Conservation (phyloP, 2,113 vertebrate genomes). For the Rhipidura dahli region DNA sequence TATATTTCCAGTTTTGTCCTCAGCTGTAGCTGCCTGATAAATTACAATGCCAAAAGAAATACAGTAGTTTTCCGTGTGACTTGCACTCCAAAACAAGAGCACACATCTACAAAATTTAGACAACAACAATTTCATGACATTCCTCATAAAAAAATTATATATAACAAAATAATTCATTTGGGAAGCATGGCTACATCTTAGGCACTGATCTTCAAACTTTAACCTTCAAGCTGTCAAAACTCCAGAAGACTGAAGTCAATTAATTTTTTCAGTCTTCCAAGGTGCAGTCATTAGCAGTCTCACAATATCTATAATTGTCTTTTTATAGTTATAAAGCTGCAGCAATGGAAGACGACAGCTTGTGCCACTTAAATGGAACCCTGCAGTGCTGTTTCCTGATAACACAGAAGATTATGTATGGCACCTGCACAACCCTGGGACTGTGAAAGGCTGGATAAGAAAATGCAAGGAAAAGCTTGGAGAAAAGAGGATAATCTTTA, state of each 20-base stretch:
- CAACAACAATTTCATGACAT: not conserved
- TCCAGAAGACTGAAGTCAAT: not conserved
- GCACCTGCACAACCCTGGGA: not conserved
- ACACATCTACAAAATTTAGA: not conserved
- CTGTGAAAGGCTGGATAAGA: not conserved
- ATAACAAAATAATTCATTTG: not conserved
- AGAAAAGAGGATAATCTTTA: not conserved
- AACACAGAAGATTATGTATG: not conserved
- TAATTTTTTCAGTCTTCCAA: not conserved
- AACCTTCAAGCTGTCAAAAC: not conserved
- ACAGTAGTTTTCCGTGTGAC: not conserved
- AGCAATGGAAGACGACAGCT: not conserved
- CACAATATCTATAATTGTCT: not conserved
- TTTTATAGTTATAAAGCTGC: not conserved
- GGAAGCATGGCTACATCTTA: not conserved
- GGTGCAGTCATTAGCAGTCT: not conserved
- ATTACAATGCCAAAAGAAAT: not conserved
- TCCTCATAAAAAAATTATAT: not conserved
- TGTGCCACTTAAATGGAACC: not conserved
- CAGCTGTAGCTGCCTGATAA: not conserved
- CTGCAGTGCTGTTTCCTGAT: not conserved
- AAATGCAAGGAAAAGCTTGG: not conserved
- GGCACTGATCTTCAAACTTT: not conserved
- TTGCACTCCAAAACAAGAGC: not conserved
- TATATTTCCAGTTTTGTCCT: not conserved